A percentile compares a stretch with the other conserved stretches of the same genome.
phyloP scores from a whole-genome alignment of 2,113 vertebrate genomes.

The Talpa occidentalis region DNA sequence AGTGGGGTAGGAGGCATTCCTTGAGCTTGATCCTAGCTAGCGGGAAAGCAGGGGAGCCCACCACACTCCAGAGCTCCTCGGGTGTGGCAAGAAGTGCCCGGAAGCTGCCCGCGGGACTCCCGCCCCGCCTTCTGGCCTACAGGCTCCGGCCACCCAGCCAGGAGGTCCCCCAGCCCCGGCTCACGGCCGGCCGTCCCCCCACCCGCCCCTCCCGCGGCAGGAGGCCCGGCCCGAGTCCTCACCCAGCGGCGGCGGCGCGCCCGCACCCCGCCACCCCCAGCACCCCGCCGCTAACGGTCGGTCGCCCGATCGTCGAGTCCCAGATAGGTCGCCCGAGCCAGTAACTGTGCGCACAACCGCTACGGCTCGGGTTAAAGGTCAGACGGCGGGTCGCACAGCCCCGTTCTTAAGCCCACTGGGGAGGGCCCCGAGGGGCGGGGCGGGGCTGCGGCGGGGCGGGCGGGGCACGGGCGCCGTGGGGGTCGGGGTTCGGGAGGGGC shows the following conservation, averaged over 20 bases:
- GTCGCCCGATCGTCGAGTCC: rapidly evolving
- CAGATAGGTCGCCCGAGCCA: rapidly evolving
- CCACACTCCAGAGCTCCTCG: not conserved
- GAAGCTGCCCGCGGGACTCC: rapidly evolving
- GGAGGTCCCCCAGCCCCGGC: not conserved
- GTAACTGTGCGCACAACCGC: not conserved
- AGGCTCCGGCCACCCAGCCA: not conserved
- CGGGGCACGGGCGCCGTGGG: too few species aligned
- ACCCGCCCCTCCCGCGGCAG: not conserved
- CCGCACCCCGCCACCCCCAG: not conserved
- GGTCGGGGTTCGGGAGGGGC: too few species aligned
- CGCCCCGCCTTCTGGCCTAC: not conserved
- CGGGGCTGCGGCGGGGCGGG: not conserved
- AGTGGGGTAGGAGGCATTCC: not conserved
- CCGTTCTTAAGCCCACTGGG: not conserved
- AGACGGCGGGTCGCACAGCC: not conserved
- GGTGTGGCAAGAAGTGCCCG: rapidly evolving
- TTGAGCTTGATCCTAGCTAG: not conserved
- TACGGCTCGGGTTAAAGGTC: slow-evolving; percentile 61
- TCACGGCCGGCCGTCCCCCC: not conserved
- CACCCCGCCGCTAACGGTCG: slow-evolving; percentile 39
- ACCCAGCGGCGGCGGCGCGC: not conserved
- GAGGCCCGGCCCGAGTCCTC: not conserved
- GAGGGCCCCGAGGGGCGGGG: not conserved
- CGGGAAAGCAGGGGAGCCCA: not conserved